Base-by-base conservation (phyloP, 1,140 invertebrate genomes). In the Solenopsis invicta region DNA sequence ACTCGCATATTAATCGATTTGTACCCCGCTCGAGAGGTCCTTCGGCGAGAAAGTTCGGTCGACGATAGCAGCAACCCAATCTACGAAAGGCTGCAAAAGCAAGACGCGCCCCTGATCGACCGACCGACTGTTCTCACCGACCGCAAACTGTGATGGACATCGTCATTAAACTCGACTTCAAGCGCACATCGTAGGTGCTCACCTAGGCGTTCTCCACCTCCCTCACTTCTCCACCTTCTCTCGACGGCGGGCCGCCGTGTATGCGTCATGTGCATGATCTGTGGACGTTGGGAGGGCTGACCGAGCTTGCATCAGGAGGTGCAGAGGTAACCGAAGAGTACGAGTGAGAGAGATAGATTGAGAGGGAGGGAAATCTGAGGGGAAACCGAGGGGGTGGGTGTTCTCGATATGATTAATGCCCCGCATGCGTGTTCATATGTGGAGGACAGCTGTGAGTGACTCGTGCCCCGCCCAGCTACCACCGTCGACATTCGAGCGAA, bases 331-430 rank as follows among this genome's bases (percentile, higher is more conserved):
- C 66, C 61, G 29, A 81, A 62, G 45, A 29, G 48, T 13, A 50
- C 5, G 50, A 62, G 62, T 37, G 82, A 69, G 59, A 54, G 56
- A 8, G 78, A 67, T 5, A 45, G 78, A 64, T 48, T 64, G 66
- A 76, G 62, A 41, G 66, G 2, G 41, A 3, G 48, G n/a, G 62
- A 66, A 37, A 24, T 52, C 24, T 37, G 78, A 71, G 37, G 50
- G 66, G 52, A 59, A 72, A 18, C 52, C 61, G 75, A 45, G 37
- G 34, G 77, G 75, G 64, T 50, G 74, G 86, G 89, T 92, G 88
- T 92, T 92, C 90, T 92, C 92, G 90, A 92, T 93, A 92, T 92
- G 92, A 93, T 93, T 93, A 93, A 93, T 93, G 91, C 86, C 81
- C 71, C 85, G 86, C 88, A 88, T 92, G 90, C 87, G 87, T 91